phyloP scores from a whole-genome alignment of 2,113 vertebrate genomes.

The Chelonoidis abingdonii region DNA sequence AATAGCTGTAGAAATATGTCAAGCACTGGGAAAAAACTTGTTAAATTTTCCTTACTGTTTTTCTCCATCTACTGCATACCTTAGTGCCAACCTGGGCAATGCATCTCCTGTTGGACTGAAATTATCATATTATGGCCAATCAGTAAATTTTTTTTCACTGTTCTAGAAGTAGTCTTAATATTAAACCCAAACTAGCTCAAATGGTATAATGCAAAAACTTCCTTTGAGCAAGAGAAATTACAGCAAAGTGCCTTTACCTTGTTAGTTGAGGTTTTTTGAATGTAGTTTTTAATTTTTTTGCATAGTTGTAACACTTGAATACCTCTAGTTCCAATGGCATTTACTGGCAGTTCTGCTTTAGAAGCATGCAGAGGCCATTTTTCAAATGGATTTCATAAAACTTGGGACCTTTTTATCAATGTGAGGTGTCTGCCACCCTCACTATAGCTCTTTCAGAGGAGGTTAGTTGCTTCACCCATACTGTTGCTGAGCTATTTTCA shows the following conservation, averaged over 20 bases:
- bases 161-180: constrained; percentile 25
- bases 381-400: not conserved
- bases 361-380: constrained; percentile 11
- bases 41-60: constrained; percentile 82
- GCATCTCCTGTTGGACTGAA: constrained; percentile 83
- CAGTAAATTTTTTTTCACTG: constrained; percentile 80
- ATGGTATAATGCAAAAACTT: not conserved
- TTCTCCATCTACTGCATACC: constrained; percentile 82
- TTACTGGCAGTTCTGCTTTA: rapidly evolving
- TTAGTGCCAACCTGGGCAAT: constrained; percentile 85
- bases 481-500: constrained; percentile 20
- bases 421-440: not conserved
- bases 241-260: not conserved
- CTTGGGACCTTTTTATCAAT: not conserved
- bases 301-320: not conserved
- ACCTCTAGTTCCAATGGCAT: not conserved
- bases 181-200: not conserved
- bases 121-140: constrained; percentile 84
- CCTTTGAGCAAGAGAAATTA: not conserved
- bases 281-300: not conserved
- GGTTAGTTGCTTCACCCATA: constrained; percentile 28
- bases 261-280: not conserved
- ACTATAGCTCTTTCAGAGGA: not conserved
- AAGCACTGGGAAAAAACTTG: constrained; percentile 86
- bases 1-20: constrained; percentile 77